Base-by-base conservation (phyloP, 2,113 vertebrate genomes). In the Bubalus kerabau region DNA sequence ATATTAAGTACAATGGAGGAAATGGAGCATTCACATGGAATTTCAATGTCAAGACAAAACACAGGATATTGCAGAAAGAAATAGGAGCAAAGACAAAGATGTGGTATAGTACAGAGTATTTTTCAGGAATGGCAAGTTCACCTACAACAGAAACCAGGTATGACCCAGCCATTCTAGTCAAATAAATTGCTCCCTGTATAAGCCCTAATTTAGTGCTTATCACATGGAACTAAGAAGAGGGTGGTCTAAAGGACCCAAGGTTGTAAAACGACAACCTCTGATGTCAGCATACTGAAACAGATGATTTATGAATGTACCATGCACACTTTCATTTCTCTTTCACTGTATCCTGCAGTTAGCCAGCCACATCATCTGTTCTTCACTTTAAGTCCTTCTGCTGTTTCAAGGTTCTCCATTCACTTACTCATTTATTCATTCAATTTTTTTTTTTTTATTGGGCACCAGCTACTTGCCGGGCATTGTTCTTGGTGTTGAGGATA, bases 41-140 rank as follows among this genome's bases (percentile, higher is more conserved):
- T 64, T 93, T 95, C 84, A 92, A 93, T 11, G 24, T 93, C 56
- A 92, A 90, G 74, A 83, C 80, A 94, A 94, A 94, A 95, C n/a
- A 15, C 24, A 83, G 74, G 40, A 78, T 93, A 71, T 62, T 80
- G 40, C 9, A 64, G 24, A 30, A 24, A 24, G 71, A 96, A 94
- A 91, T 32, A 92, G 13, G 23, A 87, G 10, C 74, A 59, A 94
- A 92, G 74, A 56, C 76, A 91, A 95, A 96, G 59, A 89, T 93
- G 71, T 40, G 11, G 46, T 30, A 81, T 7, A 71, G 17, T 50
- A 50, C 11, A 87, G 10, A 90, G 46, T 59, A 87, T 54, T 87
- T 94, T 86, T 87, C 56, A 57, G 23, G 85, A 95, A 86, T 30
- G 56, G 43, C n/a, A 89, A 83, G 90, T 89, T 92, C 56, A 83